Evolutionary conservation across 2,113 vertebrate species (phyloP), one percentile per base, ranked within the genome.

Genomic region (Lampris incognitus): DNA sequence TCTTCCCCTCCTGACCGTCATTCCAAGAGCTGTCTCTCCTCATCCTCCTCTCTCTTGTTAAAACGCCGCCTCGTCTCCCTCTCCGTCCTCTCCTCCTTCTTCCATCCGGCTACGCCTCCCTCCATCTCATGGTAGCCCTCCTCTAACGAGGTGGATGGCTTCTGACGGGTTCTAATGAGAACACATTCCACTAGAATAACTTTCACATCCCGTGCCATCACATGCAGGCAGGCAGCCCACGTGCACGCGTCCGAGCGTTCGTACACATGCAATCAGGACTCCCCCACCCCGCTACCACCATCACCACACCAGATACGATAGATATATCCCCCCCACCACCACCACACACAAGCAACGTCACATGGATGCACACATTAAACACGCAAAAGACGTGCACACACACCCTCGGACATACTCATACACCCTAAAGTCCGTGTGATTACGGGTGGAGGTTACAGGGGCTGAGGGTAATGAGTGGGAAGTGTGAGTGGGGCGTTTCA

Each of bases 131-230:
- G 75, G 74, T 44, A 40, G 62, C 44, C 54, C 56, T 67, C 52
- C 61, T 79, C 69, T 74, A 78, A 75, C 61, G 68, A 88, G 74
- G 63, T 75, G 72, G 71, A 85, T 84, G 74, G 69, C 77, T 78
- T 79, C 62, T 80, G 82, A 74, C 49, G 56, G 77, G 62, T 85
- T 80, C 72, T 90, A 90, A 88, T 84, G 77, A 84, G 85, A 86
- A 87, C 85, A 89, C 82, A 88, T 89, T 90, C 84, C 85, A 83
- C 57, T 52, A 76, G 79, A 87, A 87, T 80, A 89, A 87, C 85
- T 85, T 67, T 78, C 66, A 51, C 24, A 67, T 78, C 71, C 37
- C 39, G 42, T 60, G 52, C 63, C 37, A 41, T 62, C 51, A 6
- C 36, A 54, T 50, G 58, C 8, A 6, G 54, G 11, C 60, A n/a